phyloP scores from a whole-genome alignment of 92 coral and sea anemone genomes.

The Parazoanthus atlanticus region DNA sequence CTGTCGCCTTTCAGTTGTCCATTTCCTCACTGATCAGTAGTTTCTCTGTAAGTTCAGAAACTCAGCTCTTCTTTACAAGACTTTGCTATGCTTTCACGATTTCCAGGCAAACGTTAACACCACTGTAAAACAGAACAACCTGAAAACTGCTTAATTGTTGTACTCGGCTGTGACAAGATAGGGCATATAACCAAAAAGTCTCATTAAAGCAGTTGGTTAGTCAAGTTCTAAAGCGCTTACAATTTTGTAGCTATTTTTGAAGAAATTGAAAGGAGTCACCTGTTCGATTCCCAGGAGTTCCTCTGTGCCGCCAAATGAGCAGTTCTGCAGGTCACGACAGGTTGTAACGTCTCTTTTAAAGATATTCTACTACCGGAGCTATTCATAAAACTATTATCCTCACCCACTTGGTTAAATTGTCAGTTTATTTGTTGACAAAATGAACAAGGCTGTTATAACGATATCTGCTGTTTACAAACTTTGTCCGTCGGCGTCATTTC shows the following conservation, averaged over 20 bases:
- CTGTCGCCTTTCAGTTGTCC: background rate
- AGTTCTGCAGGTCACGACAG: slow-evolving; percentile 20
- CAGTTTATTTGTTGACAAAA: background rate
- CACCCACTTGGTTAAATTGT: background rate
- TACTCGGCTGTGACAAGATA: background rate
- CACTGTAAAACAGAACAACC: background rate
- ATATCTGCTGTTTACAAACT: background rate
- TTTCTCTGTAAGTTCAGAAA: background rate
- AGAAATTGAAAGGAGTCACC: background rate
- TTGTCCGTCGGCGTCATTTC: background rate
- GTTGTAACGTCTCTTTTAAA: background rate
- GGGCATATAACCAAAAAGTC: no score
- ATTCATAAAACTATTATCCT: background rate
- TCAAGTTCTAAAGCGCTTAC: background rate
- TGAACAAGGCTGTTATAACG: slow-evolving; percentile 4
- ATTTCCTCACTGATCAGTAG: no score
- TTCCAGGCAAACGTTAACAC: background rate
- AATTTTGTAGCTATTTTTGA: background rate
- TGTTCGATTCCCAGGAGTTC: background rate
- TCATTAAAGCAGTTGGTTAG: no score
- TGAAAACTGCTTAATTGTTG: no score
- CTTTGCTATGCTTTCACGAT: no score
- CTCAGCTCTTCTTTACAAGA: background rate
- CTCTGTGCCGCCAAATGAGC: background rate
- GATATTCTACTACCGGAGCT: background rate